These are phyloP conservation scores for Albula glossodonta DNA, from an alignment of 2,113 vertebrate species.

Conservation along the genomic window DNA sequence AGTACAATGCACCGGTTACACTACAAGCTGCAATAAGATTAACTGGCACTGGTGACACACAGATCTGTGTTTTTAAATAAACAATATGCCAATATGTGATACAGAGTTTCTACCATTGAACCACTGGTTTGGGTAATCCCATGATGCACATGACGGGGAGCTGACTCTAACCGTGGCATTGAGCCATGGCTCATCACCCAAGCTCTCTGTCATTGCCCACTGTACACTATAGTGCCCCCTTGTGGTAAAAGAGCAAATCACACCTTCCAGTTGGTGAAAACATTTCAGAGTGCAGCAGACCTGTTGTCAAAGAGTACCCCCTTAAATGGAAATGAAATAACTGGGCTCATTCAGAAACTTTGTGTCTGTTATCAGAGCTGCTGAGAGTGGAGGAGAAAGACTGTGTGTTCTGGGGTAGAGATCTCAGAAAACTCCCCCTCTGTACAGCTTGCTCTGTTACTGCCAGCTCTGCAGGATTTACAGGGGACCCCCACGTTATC, in stretches of 20 bases:
- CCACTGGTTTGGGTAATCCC: too few relatives aligned
- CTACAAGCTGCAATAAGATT: too few relatives aligned
- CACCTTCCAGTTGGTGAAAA: neutral
- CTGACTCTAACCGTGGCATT: too few relatives aligned
- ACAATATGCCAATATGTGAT: too few relatives aligned
- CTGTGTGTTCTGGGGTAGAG: too few relatives aligned
- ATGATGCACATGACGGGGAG: too few relatives aligned
- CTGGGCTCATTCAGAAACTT: neutral
- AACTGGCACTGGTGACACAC: too few relatives aligned
- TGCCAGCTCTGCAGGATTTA: conserved; percentile 9
- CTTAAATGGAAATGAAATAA: neutral
- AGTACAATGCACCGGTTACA: too few relatives aligned
- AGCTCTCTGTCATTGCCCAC: neutral
- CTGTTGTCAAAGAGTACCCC: neutral
- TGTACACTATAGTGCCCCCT: neutral
- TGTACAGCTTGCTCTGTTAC: neutral
- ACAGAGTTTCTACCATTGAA: too few relatives aligned
- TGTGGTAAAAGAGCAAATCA: neutral
- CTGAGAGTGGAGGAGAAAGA: neutral
- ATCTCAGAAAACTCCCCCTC: neutral
- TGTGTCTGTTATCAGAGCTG: neutral
- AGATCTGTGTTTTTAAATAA: too few relatives aligned
- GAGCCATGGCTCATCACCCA: neutral
- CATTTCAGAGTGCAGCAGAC: neutral
- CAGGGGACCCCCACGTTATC: conserved; percentile 27